Evolutionary conservation across 1,140 invertebrate genomes (phyloP).

Genomic region (Habropoda laboriosa): DNA sequence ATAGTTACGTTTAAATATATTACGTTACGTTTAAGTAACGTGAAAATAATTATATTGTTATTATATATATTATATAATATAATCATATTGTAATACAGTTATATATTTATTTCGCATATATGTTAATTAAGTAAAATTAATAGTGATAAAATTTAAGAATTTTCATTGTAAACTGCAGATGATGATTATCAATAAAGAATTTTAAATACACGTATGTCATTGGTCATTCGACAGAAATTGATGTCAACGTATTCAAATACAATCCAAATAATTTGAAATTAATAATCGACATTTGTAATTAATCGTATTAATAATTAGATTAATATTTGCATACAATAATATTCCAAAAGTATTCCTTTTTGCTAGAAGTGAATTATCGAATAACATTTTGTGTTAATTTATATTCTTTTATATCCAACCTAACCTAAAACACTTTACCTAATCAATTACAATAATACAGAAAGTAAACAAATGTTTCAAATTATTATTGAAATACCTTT

Average conservation of each 20-base stretch:
- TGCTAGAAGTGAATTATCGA: not conserved
- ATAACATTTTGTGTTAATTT: not conserved
- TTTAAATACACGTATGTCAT: not conserved
- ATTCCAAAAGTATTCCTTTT: not conserved
- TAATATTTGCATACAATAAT: not conserved
- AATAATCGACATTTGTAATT: not conserved
- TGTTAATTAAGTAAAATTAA: too few relatives aligned
- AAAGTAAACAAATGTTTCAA: slow-evolving; percentile 10
- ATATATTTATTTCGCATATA: too few relatives aligned
- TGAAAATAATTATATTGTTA: too few relatives aligned
- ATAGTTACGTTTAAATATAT: not conserved
- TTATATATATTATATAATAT: too few relatives aligned
- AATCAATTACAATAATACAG: not conserved
- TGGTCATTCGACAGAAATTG: not conserved
- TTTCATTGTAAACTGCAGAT: not conserved
- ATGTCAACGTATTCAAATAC: not conserved
- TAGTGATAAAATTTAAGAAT: too few relatives aligned
- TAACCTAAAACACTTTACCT: slow-evolving; percentile 11
- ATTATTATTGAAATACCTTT: not conserved
- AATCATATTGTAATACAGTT: too few relatives aligned
- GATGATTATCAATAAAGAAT: not conserved
- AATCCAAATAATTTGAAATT: not conserved
- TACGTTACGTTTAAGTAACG: too few relatives aligned
- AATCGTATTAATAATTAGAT: not conserved
- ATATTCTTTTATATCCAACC: too few relatives aligned